Conservation (phyloP, 2,888 invertebrate species). For the Xanthorhoe designata region DNA sequence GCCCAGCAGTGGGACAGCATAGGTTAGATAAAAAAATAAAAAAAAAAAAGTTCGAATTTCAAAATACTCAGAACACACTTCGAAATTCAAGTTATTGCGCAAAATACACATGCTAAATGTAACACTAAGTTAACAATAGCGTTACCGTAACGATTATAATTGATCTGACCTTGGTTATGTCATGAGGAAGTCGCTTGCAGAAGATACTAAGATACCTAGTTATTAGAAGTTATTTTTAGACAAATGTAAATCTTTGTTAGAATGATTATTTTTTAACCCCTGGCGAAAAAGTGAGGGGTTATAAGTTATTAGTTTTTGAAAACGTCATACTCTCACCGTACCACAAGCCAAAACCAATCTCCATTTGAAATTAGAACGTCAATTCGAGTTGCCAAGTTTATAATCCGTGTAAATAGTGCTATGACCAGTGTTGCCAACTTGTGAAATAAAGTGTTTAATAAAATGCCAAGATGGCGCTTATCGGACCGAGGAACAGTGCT, state of each 20-base stretch:
- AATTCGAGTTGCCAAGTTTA: neutral
- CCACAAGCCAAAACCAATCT: neutral
- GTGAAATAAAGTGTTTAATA: slow-evolving; percentile 48
- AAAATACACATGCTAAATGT: slow-evolving; percentile 31
- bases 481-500: slow-evolving; percentile 87
- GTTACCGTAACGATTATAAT: slow-evolving; percentile 29
- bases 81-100: slow-evolving; percentile 19
- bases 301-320: no score
- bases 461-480: slow-evolving; percentile 82
- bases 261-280: no score
- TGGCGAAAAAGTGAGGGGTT: no score
- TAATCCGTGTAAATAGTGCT: neutral
- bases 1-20: no score
- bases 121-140: slow-evolving; percentile 22
- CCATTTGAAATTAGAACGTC: neutral
- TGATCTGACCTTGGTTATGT: slow-evolving; percentile 43
- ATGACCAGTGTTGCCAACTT: slow-evolving; percentile 13
- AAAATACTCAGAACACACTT: neutral
- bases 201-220: neutral
- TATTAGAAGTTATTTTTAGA: neutral
- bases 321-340: neutral
- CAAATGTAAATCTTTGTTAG: no score
- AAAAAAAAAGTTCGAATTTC: slow-evolving; percentile 2
- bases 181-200: slow-evolving; percentile 34
- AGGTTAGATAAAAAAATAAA: no score